Base-by-base conservation (phyloP, 2,888 invertebrate species). In the Ectemnius continuus region DNA sequence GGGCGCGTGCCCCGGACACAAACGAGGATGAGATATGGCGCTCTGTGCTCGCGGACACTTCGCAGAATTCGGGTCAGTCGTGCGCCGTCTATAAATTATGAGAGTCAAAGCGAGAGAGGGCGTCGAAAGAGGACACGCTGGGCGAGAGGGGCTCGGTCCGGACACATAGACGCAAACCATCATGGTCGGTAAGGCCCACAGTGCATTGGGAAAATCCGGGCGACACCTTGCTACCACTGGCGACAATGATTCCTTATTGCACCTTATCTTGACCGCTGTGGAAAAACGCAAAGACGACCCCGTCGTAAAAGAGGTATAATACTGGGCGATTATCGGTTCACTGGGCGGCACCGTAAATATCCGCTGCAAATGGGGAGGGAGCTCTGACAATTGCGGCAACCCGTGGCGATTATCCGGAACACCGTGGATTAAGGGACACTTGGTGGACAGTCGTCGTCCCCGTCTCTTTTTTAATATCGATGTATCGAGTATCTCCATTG, bases 71-170 rank as follows among this genome's bases (percentile, higher is more conserved):
- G 70, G 73, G 79, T 73, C 75, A 66, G 68, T 60, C 67, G 66
- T 61, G 74, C 68, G 67, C 67, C 73, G 69, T 70, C 75, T 57
- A 78, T 75, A 78, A 78, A 78, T 78, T 78, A 78, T 60, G 11
- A 26, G 18, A 58, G 69, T 61, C 72, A 64, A 73, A 59, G 52
- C 58, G 18, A 16, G 20, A 18, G 70, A 61, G 16, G 20, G 57
- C 16, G 47, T 61, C 28, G 62, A 46, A 13, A 36, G 23, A 13
- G 11, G 16, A 16, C 52, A 45, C n/a, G 47, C 20, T 61, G 26
- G 16, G 14, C n/a, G 3, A 62, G 23, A 23, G 57, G 48, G 13
- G 48, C 61, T 61, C 18, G 14, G 18, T 11, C 61, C 18, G n/a
- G 59, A 14, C 11, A 61, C 8, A 46, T 45, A 2, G 45, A 23